phyloP scores from a whole-genome alignment of 2,113 vertebrate species.

The Acrocephalus arundinaceus region DNA sequence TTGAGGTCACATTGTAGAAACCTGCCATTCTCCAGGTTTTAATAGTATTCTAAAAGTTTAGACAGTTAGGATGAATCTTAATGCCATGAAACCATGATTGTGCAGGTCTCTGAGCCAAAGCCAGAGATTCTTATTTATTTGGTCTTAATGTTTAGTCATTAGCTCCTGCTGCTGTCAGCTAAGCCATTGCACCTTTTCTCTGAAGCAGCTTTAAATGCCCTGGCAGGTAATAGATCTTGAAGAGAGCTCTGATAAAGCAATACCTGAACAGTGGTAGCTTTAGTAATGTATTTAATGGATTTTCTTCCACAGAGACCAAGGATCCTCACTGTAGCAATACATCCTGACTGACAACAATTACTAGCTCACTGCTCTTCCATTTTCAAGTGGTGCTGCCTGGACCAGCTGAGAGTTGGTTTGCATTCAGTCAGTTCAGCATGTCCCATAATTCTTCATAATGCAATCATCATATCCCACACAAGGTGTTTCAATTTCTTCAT shows the following conservation, averaged over 20 bases:
- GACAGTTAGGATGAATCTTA: not conserved
- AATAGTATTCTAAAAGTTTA: not conserved
- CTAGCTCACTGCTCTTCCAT: not conserved
- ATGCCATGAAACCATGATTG: not conserved
- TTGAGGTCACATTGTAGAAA: not conserved
- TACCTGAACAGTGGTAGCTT: not conserved
- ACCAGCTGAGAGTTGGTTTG: not conserved
- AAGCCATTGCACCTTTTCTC: not conserved
- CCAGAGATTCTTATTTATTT: not conserved
- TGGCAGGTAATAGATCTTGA: not conserved
- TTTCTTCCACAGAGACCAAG: not conserved
- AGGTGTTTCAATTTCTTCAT: not conserved
- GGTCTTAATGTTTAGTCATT: not conserved
- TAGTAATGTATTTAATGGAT: not conserved
- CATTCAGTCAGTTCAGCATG: not conserved
- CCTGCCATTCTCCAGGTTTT: not conserved
- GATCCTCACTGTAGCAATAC: not conserved
- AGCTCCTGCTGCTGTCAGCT: not conserved
- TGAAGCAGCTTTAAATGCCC: not conserved
- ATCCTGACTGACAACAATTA: not conserved
- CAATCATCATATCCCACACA: not conserved
- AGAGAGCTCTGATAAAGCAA: not conserved
- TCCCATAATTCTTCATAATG: not conserved
- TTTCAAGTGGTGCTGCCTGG: not conserved
- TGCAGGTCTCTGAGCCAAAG: not conserved